These are phyloP conservation scores for Mormoops blainvillei DNA, from an alignment of 2,113 vertebrate species.

Conservation along the genomic window DNA sequence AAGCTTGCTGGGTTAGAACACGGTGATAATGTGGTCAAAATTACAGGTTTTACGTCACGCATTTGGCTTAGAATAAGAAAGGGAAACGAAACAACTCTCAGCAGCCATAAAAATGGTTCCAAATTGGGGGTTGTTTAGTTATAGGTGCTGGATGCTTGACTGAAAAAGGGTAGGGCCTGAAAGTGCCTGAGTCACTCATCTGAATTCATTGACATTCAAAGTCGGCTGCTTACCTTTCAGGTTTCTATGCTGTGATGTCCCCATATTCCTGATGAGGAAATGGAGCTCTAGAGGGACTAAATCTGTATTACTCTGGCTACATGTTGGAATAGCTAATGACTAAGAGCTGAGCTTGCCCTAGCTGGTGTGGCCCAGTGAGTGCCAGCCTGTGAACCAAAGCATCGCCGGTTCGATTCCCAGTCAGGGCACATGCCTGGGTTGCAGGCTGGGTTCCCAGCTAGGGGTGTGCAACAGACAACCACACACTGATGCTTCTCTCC, in stretches of 20 bases:
- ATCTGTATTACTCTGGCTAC: background rate
- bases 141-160: background rate
- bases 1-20: slow-evolving; percentile 14
- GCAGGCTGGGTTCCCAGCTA: no score
- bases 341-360: background rate
- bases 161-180: background rate
- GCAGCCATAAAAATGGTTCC: background rate
- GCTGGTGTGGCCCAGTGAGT: no score
- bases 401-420: no score
- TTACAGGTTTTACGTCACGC: background rate
- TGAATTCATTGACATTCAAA: background rate
- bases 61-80: background rate
- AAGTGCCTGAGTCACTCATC: background rate
- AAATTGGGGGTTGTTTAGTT: background rate
- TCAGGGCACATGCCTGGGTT: no score
- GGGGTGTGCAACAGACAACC: no score
- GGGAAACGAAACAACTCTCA: background rate
- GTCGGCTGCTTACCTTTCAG: no score
- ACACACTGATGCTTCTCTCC: no score
- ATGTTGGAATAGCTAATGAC: background rate
- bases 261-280: background rate
- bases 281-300: background rate
- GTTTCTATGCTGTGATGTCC: background rate
- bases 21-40: background rate
- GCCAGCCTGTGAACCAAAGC: no score